A percentile compares a stretch with the other conserved stretches of the same genome.
Conservation (phyloP, 2,797 vertebrate genomes). For the Tolypeutes matacus region DNA sequence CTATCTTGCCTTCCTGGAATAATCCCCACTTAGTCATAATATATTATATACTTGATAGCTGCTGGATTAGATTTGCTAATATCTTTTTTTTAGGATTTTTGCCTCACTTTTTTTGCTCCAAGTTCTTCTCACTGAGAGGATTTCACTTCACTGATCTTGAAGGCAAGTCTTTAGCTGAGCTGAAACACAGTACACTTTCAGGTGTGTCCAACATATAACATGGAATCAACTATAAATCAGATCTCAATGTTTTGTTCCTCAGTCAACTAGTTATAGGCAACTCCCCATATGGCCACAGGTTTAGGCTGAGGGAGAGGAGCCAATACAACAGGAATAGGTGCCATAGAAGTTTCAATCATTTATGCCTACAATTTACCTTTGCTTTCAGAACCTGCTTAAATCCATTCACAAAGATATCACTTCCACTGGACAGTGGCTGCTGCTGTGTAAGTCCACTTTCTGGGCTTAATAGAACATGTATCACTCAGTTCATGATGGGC, state of each 20-base stretch:
- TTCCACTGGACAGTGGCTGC: too few relatives aligned
- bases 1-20: neutral
- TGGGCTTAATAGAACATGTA: too few relatives aligned
- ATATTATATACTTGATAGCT: neutral
- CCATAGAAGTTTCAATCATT: neutral
- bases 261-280: neutral
- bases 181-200: neutral
- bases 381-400: neutral
- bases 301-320: too few relatives aligned
- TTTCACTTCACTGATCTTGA: neutral
- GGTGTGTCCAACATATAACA: neutral
- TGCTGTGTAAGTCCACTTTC: too few relatives aligned
- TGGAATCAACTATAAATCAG: neutral
- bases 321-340: neutral
- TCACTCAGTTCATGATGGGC: neutral
- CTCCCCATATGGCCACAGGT: too few relatives aligned
- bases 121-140: neutral
- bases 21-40: neutral
- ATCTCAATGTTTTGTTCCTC: neutral
- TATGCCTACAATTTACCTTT: too few relatives aligned
- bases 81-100: neutral
- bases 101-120: neutral
- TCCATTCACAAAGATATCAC: too few relatives aligned
- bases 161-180: neutral
- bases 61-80: neutral